Evolutionary conservation across 1,140 invertebrate genomes (phyloP), one percentile per base, ranked within the genome.

Genomic region (Drosophila takahashii): DNA sequence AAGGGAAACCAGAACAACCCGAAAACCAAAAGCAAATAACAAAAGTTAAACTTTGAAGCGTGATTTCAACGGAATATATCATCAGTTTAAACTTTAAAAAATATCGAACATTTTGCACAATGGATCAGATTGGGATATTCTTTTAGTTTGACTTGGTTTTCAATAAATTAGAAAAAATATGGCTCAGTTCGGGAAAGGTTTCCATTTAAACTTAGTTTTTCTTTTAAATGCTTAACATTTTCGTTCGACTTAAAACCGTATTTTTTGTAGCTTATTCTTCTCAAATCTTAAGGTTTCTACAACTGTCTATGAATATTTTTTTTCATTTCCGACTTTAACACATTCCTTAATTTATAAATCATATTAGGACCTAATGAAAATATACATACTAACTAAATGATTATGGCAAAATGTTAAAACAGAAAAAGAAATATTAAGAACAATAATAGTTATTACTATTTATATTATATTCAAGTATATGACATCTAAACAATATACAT

Each of bases 371-470:
- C 70, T 86, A 86, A 87, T 66, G 66, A 81, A 76, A 78, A 81
- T 87, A 81, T 86, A 81, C 67, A 81, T 81, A 81, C 79, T 79
- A 81, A 86, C 66, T 65, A 83, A 83, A 66, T 75, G 56, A 83
- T 74, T 81, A 81, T 78, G 79, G 69, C 73, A 77, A 81, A 77
- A 79, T 57, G 69, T 79, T 67, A 36, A 59, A 78, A 81, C 57
- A 64, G 67, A 67, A 81, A 76, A 85, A 80, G 83, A 90, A 91
- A 83, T 91, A 91, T 91, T 89, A 91, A 91, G 90, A 91, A 91
- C 90, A 91, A 91, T 91, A 91, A 91, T 91, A 91, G 90, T 89
- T 91, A 91, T 91, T 91, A 91, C 90, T 91, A 91, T 86, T 91
- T 91, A 91, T 90, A 89, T 90, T 90, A 91, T 83, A 89, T 89